Base-by-base conservation (phyloP, 2,797 vertebrate species). In the Alfaro cultratus region DNA sequence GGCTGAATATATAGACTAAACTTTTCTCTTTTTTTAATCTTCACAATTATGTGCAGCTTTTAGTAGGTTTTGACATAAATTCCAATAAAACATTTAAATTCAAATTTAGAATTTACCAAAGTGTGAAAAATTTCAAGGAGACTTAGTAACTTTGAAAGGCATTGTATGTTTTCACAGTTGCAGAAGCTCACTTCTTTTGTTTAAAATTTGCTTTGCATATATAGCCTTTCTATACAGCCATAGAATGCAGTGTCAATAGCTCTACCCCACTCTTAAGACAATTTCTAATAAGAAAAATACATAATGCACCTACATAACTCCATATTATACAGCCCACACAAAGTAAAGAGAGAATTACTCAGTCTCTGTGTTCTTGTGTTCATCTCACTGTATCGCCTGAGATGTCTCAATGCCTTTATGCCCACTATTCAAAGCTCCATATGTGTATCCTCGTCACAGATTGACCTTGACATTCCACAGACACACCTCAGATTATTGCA, bases 321-420 rank as follows among this genome's bases (percentile, higher is more conserved):
- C 62, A 57, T 77, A 81, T 68, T 8, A 39, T 45, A 45, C 47
- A 87, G 53, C 82, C 77, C 75, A 77, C 81, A 86, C 79, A 85
- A 47, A 77, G 77, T 67, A 77, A 23, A 83, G 57, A 80, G 47
- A 70, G 80, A 89, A 91, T 87, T 84, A 85, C 53, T 79, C 74
- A 45, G 79, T 74, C 83, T 87, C 64, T 76, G 74, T 82, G 49
- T 85, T 85, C 64, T 85, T 86, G 57, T 87, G 90, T 91, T 87
- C 88, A 92, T 93, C 84, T 87, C 12, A 6, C 82, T 90, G 92
- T 87, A 82, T 80, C 60, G 80, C 80, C 83, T 62, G 77, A 78
- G 80, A 55, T 76, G 78, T 76, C 64, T 84, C 75, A 79, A 71
- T 85, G 74, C 81, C 49, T 81, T 83, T 75, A 47, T 80, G 29